Evolutionary conservation across 2,113 vertebrate species (phyloP).

Genomic region (cat (Felis catus)): DNA sequence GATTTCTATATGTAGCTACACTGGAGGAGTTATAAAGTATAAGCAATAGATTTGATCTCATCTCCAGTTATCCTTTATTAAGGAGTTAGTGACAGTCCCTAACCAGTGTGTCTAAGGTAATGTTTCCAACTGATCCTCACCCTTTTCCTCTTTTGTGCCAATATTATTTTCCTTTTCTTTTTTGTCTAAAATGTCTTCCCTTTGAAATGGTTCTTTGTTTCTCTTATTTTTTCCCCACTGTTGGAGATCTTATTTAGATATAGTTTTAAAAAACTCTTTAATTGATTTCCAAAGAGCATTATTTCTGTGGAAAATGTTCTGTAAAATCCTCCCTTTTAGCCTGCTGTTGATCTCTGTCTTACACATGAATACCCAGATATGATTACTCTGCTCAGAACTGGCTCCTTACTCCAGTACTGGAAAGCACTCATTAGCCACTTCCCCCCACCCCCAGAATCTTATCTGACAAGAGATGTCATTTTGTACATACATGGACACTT

Average conservation of each 20-base stretch:
- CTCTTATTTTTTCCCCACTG: not conserved
- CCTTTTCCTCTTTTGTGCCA: not conserved
- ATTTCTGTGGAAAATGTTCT: conserved; percentile 1
- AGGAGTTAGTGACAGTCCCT: not conserved
- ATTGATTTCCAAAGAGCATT: not conserved
- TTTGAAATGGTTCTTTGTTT: not conserved
- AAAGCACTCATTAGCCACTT: not conserved
- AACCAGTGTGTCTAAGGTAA: not conserved
- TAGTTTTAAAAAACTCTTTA: not conserved
- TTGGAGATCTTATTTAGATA: not conserved
- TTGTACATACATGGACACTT: not conserved
- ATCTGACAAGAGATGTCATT: not conserved
- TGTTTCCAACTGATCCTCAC: not conserved
- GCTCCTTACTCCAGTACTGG: not conserved
- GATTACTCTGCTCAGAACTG: not conserved
- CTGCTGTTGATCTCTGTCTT: not conserved
- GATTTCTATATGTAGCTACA: not conserved
- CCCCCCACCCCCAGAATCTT: not conserved
- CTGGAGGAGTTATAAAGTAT: not conserved
- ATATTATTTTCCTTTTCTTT: not conserved
- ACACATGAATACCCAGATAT: not conserved
- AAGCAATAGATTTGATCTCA: not conserved
- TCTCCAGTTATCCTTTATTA: not conserved
- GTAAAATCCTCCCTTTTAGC: not conserved
- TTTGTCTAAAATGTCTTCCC: not conserved